Base-by-base conservation (phyloP, 2,113 vertebrate species). In the Carassius carassius region DNA sequence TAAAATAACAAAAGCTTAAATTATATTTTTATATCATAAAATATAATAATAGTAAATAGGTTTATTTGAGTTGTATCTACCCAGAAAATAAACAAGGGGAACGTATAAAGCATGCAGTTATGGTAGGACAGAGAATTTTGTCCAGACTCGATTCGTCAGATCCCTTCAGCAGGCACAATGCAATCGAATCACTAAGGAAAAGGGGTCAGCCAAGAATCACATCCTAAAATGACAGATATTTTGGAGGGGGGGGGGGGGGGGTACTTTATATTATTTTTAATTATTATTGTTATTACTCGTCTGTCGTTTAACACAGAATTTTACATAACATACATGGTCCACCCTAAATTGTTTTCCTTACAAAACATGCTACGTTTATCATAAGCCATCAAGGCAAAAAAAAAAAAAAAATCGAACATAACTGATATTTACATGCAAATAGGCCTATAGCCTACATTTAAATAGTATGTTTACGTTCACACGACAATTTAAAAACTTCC, bases 121-220 rank as follows among this genome's bases (percentile, higher is more conserved):
- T 94, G 94, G 29, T 65, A 25, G 84, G 23, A 79, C 21, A 63
- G n/a, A n/a, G 29, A 16, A 49, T 44, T 63, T 62, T 72, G 21
- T 74, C n/a, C 16, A 51, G n/a, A 23, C 41, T 51, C 23, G 3
- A 51, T 75, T 75, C 14, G 41, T 51, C 41, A 95, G 95, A 95
- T 95, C 93, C 95, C 94, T 95, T 95, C 94, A 95, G 95, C 95
- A 95, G 95, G 94, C 92, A 96, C 95, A 96, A n/a, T 35, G 56
- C 70, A 87, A 96, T 96, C 95, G 95, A 96, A 96, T 94, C 94
- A 95, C 95, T 94, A 94, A 47, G 35, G 63, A 60, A 84, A 70
- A 11, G 41, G 47, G 95, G 82, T 94, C 94, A 94, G 94, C 94
- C 94, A 94, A 93, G 94, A 95, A 95, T 95, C 93, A 94, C 90